Evolutionary conservation across 2,888 invertebrate genomes (phyloP).

Genomic region (Galerucella calmariensis): DNA sequence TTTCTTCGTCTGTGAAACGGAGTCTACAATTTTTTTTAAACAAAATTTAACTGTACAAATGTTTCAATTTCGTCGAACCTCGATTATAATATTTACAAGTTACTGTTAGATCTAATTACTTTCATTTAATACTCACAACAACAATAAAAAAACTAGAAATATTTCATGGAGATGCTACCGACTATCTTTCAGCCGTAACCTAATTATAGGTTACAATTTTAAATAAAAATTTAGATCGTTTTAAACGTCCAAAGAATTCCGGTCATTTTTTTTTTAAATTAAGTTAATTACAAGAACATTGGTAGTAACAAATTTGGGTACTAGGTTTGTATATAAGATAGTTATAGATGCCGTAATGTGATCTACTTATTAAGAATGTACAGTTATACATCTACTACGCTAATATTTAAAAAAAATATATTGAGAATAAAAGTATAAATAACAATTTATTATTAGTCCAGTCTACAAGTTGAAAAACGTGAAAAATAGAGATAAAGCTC

Average conservation of each 20-base stretch:
- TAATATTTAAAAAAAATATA: no score
- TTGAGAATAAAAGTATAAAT: no score
- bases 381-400: no score
- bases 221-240: slow-evolving; percentile 13
- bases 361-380: no score
- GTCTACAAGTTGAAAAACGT: no score
- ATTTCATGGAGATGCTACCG: slow-evolving; percentile 40
- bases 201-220: slow-evolving; percentile 26
- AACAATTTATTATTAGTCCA: no score
- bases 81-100: slow-evolving; percentile 13
- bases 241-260: slow-evolving; percentile 30
- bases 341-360: no score
- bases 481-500: no score
- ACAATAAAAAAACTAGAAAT: slow-evolving; percentile 34
- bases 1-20: no score
- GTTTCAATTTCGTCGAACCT: not conserved
- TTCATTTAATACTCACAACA: slow-evolving; percentile 28
- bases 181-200: slow-evolving; percentile 32
- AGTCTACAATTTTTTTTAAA: not conserved
- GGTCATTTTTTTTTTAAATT: slow-evolving; percentile 34
- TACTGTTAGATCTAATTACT: slow-evolving; percentile 46
- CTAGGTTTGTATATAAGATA: not conserved
- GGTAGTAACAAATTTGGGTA: not conserved
- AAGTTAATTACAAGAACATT: slow-evolving; percentile 1
- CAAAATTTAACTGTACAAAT: slow-evolving; percentile 7